Evolutionary conservation across 23 tunicate species (phyloP), one percentile per base, ranked within the genome.

Genomic region (Trididemnum clinides): DNA sequence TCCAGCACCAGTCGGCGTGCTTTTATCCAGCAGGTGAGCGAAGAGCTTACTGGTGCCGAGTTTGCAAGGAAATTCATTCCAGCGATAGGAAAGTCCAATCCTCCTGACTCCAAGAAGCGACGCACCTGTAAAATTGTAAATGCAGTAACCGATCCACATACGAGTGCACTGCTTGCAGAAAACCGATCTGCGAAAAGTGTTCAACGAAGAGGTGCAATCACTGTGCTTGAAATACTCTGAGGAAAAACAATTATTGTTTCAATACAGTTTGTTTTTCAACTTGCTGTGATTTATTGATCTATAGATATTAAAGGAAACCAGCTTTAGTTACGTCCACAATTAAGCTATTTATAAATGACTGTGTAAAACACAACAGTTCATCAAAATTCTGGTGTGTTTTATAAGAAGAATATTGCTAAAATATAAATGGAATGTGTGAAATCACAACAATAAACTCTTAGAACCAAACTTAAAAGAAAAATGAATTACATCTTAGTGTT

Each of bases 91-190:
- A 44, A 15, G 54, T 44, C 54, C n/a, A 23, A 31, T 66, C 12
- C 19, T 3, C 75, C 75, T 29, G n/a, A 36, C 22, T 28, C 75
- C 37, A 66, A 66, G 22, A 66, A 66, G 75, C 75, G 75, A 66
- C 6, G 37, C 36, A 66, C 75, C 19, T 66, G 75, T 31, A 31
- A 15, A 66, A 66, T 23, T 66, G 6, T 4, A 29, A 29, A 31
- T 66, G 80, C 80, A 36, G 57, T 2, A 73, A 37, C 29, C 54
- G 57, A 37, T 18, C 31, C 27, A 73, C 57, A 2, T 26, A 73
- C 57, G 25, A 7, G 80, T 73, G 80, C 57, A 26, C 2, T 19
- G 26, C 54, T 38, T 73, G 80, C 29, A 36, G 27, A 23, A 37
- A 36, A 19, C 54, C 54, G 5, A 29, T 36, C 3, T 73, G 80